Evolutionary conservation across 2,113 vertebrate genomes (phyloP).

Genomic region (Martes martes): DNA sequence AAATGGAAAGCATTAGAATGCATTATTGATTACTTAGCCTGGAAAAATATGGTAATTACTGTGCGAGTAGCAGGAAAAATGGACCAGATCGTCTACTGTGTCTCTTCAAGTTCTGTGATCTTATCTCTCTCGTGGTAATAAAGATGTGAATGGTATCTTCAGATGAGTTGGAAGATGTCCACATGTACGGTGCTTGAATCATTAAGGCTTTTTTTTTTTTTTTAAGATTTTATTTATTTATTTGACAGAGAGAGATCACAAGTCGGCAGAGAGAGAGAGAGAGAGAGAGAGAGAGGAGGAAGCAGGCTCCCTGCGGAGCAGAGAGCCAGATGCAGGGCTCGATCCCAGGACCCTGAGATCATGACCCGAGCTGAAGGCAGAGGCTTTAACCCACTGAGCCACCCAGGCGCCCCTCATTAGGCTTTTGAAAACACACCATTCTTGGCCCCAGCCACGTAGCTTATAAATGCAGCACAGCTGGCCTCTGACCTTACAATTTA

Average conservation of each 20-base stretch:
- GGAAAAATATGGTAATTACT: constrained; percentile 48
- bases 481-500: not conserved
- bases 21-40: constrained; percentile 49
- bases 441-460: not conserved
- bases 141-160: not conserved
- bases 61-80: constrained; percentile 1
- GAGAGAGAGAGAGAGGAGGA: too few relatives aligned
- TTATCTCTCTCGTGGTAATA: not conserved
- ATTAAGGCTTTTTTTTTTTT: not conserved
- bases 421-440: not conserved
- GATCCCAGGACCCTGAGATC: too few relatives aligned
- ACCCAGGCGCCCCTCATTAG: too few relatives aligned
- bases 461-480: not conserved
- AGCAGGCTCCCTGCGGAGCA: too few relatives aligned
- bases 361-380: too few relatives aligned
- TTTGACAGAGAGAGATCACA: too few relatives aligned
- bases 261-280: too few relatives aligned
- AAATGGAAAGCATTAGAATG: constrained; percentile 48
- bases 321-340: rapidly evolving
- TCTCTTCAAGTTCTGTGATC: not conserved
- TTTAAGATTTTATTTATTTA: too few relatives aligned
- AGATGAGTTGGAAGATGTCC: not conserved
- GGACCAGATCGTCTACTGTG: not conserved
- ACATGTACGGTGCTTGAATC: not conserved
- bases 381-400: too few relatives aligned